These are phyloP conservation scores for Gavialis gangeticus DNA, from an alignment of 2,113 vertebrate genomes.

Conservation along the genomic window DNA sequence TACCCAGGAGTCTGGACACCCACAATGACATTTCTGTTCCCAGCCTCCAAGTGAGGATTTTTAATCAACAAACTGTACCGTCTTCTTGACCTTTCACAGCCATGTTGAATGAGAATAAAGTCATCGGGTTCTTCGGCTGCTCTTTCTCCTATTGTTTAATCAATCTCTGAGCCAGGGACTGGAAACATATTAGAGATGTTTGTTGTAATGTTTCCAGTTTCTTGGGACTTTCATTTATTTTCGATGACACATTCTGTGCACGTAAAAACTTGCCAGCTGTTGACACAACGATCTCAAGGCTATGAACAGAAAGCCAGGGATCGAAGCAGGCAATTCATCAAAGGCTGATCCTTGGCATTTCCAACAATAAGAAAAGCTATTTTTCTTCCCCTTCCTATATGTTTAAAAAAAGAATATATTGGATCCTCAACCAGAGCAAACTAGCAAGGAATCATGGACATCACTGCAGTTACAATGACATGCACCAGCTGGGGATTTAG, in stretches of 20 bases:
- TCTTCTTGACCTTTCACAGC: background rate
- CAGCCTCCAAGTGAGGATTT: background rate
- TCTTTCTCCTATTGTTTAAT: background rate
- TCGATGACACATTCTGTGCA: background rate
- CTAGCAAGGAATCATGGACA: background rate
- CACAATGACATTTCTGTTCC: background rate
- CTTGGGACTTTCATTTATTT: background rate
- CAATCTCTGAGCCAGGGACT: background rate
- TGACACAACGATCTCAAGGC: background rate
- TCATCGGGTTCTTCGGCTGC: background rate
- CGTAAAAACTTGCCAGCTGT: conserved; percentile 42
- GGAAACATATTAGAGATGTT: background rate
- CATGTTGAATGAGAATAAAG: no score
- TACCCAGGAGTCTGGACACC: rapidly evolving
- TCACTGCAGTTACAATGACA: background rate
- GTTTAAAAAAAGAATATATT: background rate
- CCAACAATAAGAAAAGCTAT: background rate
- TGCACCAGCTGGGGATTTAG: background rate
- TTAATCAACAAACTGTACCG: rapidly evolving
- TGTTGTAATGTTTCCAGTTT: background rate
- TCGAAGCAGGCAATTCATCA: background rate
- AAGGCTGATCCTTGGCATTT: background rate
- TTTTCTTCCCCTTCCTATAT: background rate
- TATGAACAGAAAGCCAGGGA: background rate
- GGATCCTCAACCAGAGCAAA: background rate